These are phyloP conservation scores for Furcifer pardalis DNA, from an alignment of 2,797 vertebrate genomes.

Conservation along the genomic window DNA sequence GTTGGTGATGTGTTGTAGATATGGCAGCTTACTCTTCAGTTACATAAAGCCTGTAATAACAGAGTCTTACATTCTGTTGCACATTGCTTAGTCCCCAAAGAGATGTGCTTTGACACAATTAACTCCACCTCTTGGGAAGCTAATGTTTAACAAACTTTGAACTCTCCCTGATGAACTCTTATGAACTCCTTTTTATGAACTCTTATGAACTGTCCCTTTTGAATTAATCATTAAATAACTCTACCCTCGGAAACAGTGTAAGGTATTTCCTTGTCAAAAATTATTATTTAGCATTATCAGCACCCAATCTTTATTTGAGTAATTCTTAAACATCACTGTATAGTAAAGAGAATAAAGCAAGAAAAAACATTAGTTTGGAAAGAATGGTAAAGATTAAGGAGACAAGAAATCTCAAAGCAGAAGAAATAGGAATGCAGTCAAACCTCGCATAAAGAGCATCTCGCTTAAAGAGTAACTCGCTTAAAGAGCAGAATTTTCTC, in stretches of 20 bases:
- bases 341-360: neutral
- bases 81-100: neutral
- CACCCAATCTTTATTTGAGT: neutral
- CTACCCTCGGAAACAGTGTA: neutral
- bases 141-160: constrained; percentile 22
- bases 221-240: neutral
- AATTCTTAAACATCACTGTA: neutral
- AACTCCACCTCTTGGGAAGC: constrained; percentile 25
- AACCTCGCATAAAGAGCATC: no score
- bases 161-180: constrained; percentile 5
- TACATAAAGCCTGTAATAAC: constrained; percentile 34
- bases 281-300: neutral
- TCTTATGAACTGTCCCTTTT: no score
- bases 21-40: constrained; percentile 28
- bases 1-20: constrained; percentile 5
- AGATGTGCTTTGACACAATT: constrained; percentile 34
- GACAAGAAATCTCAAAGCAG: neutral
- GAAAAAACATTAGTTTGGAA: neutral
- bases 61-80: neutral
- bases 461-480: no score
- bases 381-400: neutral
- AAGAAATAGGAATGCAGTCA: neutral
- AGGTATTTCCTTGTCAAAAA: constrained; percentile 17
- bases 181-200: no score
- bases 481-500: no score